Percentiles rank a stretch among this genome's conserved stretches.
Evolutionary conservation across 2,888 invertebrate species (phyloP).

Genomic region (Bedellia somnulentella): DNA sequence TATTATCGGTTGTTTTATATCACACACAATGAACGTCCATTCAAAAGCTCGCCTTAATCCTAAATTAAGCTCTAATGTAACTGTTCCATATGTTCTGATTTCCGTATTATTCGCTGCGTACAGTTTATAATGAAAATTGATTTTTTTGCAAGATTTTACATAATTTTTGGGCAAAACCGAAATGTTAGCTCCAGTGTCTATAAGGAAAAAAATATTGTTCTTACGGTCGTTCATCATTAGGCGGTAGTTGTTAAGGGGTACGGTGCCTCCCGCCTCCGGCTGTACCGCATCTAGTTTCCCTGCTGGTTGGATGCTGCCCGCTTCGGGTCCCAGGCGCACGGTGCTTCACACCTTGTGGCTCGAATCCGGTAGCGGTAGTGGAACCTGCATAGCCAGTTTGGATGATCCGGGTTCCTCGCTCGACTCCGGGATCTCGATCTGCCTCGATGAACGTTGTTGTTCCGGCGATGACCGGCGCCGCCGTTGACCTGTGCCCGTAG

Average conservation of each 20-base stretch:
- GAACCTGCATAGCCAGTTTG: slow-evolving; percentile 6
- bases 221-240: slow-evolving; percentile 4
- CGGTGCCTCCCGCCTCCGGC: slow-evolving; percentile 4
- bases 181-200: slow-evolving; percentile 7
- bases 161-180: slow-evolving; percentile 4
- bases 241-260: slow-evolving; percentile 1
- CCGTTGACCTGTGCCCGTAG: not conserved
- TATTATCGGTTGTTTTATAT: slow-evolving; percentile 9
- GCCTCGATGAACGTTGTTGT: not conserved
- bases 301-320: slow-evolving; percentile 1
- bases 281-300: slow-evolving; percentile 4
- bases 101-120: slow-evolving; percentile 13
- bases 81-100: slow-evolving; percentile 9
- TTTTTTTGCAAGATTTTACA: too few species aligned
- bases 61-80: slow-evolving; percentile 7
- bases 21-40: slow-evolving; percentile 9
- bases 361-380: slow-evolving; percentile 3
- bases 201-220: slow-evolving; percentile 3
- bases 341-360: slow-evolving; percentile 2
- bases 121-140: slow-evolving; percentile 8
- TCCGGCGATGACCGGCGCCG: not conserved
- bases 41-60: slow-evolving; percentile 8
- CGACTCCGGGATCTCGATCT: not conserved
- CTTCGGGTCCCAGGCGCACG: slow-evolving; percentile 7
- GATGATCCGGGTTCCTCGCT: not conserved